phyloP scores from a whole-genome alignment of 2,113 vertebrate genomes.

The Peromyscus leucopus region DNA sequence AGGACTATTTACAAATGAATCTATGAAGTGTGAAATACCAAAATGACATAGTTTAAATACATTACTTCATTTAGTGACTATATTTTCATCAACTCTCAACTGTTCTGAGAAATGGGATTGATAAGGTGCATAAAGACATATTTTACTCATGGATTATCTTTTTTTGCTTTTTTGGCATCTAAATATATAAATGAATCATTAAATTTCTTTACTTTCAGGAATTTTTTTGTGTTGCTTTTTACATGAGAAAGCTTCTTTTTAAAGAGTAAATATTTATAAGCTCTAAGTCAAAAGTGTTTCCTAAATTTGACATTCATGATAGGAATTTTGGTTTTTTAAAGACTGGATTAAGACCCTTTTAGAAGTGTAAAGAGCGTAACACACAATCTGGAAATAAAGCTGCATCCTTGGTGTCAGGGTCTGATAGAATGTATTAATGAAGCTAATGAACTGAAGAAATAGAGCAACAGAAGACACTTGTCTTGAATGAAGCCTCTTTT shows the following conservation, averaged over 20 bases:
- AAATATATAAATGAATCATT: background rate
- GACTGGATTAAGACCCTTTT: background rate
- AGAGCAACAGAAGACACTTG: background rate
- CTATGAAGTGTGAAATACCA: background rate
- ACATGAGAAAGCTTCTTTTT: background rate
- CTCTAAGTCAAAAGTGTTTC: background rate
- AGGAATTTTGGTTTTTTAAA: background rate
- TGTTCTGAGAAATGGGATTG: background rate
- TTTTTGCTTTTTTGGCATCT: background rate
- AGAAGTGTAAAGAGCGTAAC: conserved; percentile 54
- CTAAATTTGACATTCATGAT: background rate
- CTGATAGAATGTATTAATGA: conserved; percentile 49
- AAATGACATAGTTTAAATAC: background rate
- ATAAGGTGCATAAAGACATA: background rate
- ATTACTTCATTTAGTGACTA: background rate
- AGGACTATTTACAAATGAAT: background rate
- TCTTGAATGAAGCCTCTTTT: conserved; percentile 14
- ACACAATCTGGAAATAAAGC: background rate
- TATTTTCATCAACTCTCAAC: background rate
- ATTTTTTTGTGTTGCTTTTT: background rate
- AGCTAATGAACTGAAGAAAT: conserved; percentile 48
- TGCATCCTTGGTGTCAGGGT: background rate
- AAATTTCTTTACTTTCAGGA: background rate
- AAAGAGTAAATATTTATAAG: background rate
- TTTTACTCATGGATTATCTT: conserved; percentile 2